Conservation (phyloP, 2,888 invertebrate genomes). For the Euplexia lucipara region DNA sequence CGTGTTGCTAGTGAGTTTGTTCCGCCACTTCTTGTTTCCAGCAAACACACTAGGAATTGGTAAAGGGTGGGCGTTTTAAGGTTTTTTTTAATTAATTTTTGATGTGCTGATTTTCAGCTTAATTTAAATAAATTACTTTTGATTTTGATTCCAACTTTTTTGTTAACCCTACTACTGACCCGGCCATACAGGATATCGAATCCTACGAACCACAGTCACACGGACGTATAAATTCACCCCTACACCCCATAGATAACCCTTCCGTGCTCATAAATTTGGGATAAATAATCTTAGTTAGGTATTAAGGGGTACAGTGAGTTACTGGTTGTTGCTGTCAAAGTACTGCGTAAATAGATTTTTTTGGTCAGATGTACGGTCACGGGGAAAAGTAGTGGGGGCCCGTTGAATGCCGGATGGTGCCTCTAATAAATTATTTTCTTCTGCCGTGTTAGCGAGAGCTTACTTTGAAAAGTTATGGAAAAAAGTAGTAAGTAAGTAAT, state of each 20-base stretch:
- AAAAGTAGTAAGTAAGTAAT: too few species aligned
- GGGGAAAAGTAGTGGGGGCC: too few species aligned
- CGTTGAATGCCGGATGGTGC: neutral
- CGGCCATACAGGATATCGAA: conserved; percentile 76
- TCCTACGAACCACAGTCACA: conserved; percentile 69
- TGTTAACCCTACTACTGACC: conserved; percentile 57
- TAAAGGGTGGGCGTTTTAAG: too few species aligned
- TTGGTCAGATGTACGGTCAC: conserved; percentile 1
- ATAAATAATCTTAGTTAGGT: conserved; percentile 82
- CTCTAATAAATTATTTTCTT: neutral
- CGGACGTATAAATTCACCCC: conserved; percentile 80
- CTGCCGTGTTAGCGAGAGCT: neutral
- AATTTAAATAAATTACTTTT: too few species aligned
- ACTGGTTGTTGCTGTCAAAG: conserved; percentile 64
- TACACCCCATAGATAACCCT: conserved; percentile 81
- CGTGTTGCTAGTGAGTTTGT: too few species aligned
- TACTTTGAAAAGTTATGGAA: too few species aligned
- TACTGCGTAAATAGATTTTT: conserved; percentile 52
- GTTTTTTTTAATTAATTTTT: too few species aligned
- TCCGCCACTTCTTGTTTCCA: too few species aligned
- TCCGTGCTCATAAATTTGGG: conserved; percentile 79
- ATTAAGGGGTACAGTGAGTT: conserved; percentile 72
- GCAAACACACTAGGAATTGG: too few species aligned
- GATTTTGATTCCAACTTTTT: conserved; percentile 12
- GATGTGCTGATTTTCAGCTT: too few species aligned